Evolutionary conservation across 2,113 vertebrate species (phyloP).

Genomic region (Tyrannus savana): DNA sequence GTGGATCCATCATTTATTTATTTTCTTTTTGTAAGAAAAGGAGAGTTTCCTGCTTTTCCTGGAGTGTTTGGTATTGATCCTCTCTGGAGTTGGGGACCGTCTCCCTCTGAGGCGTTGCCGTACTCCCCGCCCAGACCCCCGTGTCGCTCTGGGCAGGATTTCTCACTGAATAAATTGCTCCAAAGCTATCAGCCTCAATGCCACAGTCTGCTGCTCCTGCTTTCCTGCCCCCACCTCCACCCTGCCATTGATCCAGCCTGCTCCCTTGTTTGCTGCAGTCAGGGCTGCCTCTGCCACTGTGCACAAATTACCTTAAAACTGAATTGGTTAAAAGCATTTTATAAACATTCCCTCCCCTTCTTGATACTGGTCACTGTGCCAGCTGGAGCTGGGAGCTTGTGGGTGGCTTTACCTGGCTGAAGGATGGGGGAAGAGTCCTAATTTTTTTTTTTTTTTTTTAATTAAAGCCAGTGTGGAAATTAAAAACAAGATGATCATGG

Average conservation of each 20-base stretch:
- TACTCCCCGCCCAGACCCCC: not conserved
- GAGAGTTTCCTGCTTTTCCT: not conserved
- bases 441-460: not conserved
- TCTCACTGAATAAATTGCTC: constrained; percentile 24
- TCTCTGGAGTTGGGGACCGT: not conserved
- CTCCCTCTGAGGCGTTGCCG: not conserved
- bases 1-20: not conserved
- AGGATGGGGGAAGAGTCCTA: not conserved
- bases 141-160: not conserved
- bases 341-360: not conserved
- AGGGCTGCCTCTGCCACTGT: not conserved
- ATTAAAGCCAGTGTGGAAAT: not conserved
- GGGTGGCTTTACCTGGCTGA: not conserved
- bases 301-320: constrained; percentile 7
- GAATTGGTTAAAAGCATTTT: constrained; percentile 11
- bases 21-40: not conserved
- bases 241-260: constrained; percentile 21
- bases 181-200: constrained; percentile 31
- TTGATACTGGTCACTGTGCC: not conserved
- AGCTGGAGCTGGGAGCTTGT: not conserved
- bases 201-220: constrained; percentile 60
- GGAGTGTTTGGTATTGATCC: not conserved
- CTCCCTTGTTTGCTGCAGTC: constrained; percentile 32
- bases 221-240: constrained; percentile 42
- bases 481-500: accelerated